Conservation (phyloP, 2,797 vertebrate genomes). For the Spea hammondii region DNA sequence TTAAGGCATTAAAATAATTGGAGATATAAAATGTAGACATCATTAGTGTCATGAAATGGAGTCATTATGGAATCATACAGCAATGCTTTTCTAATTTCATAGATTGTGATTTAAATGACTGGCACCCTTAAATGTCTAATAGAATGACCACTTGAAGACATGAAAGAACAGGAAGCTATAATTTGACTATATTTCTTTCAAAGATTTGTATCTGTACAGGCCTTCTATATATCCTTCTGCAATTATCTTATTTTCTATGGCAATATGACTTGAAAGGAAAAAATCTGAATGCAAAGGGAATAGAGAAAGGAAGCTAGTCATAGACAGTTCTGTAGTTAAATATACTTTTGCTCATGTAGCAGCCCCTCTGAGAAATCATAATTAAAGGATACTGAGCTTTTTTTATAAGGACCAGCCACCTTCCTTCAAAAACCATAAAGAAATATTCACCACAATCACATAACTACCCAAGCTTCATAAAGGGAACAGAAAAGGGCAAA, state of each 20-base stretch:
- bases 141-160: constrained; percentile 29
- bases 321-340: constrained; percentile 13
- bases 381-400: constrained; percentile 34
- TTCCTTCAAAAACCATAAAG: constrained; percentile 12
- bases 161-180: constrained; percentile 21
- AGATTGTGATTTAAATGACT: constrained; percentile 28
- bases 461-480: not conserved
- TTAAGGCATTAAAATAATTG: not conserved
- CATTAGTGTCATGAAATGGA: constrained; percentile 9
- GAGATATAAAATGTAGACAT: constrained; percentile 3
- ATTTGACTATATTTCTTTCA: constrained; percentile 5
- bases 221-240: constrained; percentile 16
- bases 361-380: constrained; percentile 15
- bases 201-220: constrained; percentile 18
- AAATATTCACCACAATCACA: not conserved
- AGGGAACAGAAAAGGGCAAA: too few relatives aligned
- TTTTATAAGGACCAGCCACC: constrained; percentile 18
- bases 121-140: constrained; percentile 1
- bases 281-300: constrained; percentile 29
- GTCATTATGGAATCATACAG: constrained; percentile 4
- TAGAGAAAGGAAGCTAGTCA: constrained; percentile 11
- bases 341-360: constrained; percentile 2
- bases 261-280: constrained; percentile 41
- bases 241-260: constrained; percentile 36
- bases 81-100: constrained; percentile 20